These are phyloP conservation scores for Drosophila engyochracea DNA, from an alignment of 2,888 invertebrate species.

Conservation along the genomic window DNA sequence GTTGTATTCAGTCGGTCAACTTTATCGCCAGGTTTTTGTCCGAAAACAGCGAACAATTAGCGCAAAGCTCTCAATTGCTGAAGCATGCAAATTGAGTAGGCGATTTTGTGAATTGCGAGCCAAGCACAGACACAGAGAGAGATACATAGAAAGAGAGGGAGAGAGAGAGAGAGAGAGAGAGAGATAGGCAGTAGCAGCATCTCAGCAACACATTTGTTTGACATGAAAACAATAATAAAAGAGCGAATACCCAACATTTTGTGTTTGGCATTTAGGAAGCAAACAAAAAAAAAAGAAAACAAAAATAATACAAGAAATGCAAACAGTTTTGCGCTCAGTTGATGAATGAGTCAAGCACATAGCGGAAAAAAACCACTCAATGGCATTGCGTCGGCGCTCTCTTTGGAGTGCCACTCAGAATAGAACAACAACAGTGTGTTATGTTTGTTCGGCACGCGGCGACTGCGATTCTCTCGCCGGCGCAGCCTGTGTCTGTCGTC, in stretches of 20 bases:
- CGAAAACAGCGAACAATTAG: constrained; percentile 63
- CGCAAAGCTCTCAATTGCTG: constrained; percentile 61
- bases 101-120: constrained; percentile 27
- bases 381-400: constrained; percentile 61
- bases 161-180: neutral
- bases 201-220: constrained; percentile 62
- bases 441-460: constrained; percentile 1
- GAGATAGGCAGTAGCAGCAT: constrained; percentile 1
- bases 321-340: constrained; percentile 44
- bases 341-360: constrained; percentile 29
- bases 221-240: constrained; percentile 74
- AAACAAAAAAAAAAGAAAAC: constrained; percentile 1
- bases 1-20: constrained; percentile 15
- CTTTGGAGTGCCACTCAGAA: constrained; percentile 44
- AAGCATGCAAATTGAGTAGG: constrained; percentile 60
- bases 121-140: neutral
- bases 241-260: constrained; percentile 28
- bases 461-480: constrained; percentile 15
- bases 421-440: constrained; percentile 6
- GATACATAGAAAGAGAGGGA: neutral
- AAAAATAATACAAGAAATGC: constrained; percentile 11
- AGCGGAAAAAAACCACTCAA: constrained; percentile 44
- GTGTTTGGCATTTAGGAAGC: constrained; percentile 28
- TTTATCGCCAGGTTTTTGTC: constrained; percentile 47
- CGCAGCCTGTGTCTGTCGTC: constrained; percentile 6